Evolutionary conservation across 1,140 invertebrate species (phyloP).

Genomic region (Drosophila funebris): DNA sequence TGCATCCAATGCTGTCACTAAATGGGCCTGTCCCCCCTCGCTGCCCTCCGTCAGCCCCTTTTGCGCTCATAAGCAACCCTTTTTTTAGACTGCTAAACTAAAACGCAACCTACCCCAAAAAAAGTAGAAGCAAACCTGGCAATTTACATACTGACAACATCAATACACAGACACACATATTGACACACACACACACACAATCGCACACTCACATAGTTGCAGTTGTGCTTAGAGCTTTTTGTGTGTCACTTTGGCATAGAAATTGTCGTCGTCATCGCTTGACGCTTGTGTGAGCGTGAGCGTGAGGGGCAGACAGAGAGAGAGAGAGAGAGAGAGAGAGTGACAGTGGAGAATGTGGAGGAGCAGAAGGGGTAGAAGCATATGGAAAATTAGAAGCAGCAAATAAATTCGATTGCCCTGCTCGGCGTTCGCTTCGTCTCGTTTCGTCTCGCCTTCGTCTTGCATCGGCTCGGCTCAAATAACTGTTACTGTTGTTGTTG

Average conservation of each 20-base stretch:
- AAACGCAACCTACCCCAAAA: conserved; percentile 74
- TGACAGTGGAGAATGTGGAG: neutral
- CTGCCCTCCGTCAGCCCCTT: neutral
- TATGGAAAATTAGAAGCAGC: conserved; percentile 68
- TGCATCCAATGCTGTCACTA: conserved; percentile 60
- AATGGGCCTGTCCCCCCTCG: neutral
- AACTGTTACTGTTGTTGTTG: conserved; percentile 36
- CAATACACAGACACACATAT: conserved; percentile 38
- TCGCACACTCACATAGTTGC: conserved; percentile 16
- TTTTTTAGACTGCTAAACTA: conserved; percentile 36
- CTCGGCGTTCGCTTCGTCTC: conserved; percentile 58
- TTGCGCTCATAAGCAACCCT: conserved; percentile 60
- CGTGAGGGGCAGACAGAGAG: no score
- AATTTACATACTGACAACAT: conserved; percentile 79
- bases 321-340: neutral
- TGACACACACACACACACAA: conserved; percentile 11
- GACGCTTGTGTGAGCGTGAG: conserved; percentile 22
- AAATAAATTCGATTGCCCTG: conserved; percentile 78
- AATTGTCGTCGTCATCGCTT: conserved; percentile 69
- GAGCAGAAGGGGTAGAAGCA: no score
- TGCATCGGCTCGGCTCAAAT: conserved; percentile 50
- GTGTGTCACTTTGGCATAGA: conserved; percentile 79
- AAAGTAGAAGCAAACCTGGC: conserved; percentile 55
- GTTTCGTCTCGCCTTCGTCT: conserved; percentile 28
- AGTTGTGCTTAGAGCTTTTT: conserved; percentile 57